phyloP scores from a whole-genome alignment of 2,888 invertebrate genomes.

The Marasmarcha lunaedactyla region DNA sequence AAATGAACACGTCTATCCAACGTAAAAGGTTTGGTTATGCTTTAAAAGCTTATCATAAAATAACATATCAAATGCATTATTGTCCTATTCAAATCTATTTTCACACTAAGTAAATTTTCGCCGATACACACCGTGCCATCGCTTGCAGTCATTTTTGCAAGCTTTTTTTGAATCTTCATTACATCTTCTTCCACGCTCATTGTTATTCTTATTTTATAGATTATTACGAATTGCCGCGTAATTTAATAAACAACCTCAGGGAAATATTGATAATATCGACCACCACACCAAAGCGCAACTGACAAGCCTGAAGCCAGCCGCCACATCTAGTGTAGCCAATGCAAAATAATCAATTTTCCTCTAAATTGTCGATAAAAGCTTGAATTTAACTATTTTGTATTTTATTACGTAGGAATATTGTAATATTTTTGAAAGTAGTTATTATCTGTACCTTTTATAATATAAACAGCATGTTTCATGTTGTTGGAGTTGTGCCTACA shows the following conservation, averaged over 20 bases:
- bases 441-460: no score
- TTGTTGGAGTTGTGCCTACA: no score
- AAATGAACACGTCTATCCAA: no score
- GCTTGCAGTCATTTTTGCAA: slow-evolving; percentile 93
- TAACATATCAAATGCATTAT: no score
- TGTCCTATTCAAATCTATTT: slow-evolving; percentile 8
- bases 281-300: slow-evolving; percentile 50
- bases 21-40: no score
- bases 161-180: slow-evolving; percentile 93
- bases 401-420: no score
- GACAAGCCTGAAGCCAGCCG: no score
- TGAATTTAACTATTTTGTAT: no score
- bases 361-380: no score
- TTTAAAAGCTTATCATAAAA: no score
- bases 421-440: no score
- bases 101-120: slow-evolving; percentile 12
- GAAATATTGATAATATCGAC: slow-evolving; percentile 52
- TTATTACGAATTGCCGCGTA: slow-evolving; percentile 50
- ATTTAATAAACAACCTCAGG: slow-evolving; percentile 33
- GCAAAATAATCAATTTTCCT: background rate
- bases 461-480: no score
- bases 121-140: slow-evolving; percentile 82
- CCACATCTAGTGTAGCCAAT: slow-evolving; percentile 1
- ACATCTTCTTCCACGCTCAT: slow-evolving; percentile 97
- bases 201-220: slow-evolving; percentile 26